Evolutionary conservation across 2,888 invertebrate species (phyloP).

Genomic region (Disparrhopalites patrizii): DNA sequence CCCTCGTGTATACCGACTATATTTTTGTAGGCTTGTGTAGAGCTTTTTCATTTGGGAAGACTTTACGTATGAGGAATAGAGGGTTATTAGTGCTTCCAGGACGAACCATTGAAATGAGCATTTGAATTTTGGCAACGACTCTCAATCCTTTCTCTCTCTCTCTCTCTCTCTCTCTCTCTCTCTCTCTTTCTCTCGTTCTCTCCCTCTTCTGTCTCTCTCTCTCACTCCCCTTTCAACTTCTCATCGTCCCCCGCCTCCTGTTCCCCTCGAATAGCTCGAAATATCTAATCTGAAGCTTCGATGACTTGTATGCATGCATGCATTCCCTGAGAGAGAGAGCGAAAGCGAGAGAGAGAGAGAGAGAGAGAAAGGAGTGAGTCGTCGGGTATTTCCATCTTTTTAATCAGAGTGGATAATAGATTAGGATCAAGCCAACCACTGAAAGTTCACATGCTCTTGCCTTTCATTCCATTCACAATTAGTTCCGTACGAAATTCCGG

Average conservation of each 20-base stretch:
- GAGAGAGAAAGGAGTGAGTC: no score
- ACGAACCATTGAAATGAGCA: slow-evolving; percentile 14
- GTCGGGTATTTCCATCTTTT: slow-evolving; percentile 26
- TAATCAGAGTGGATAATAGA: slow-evolving; percentile 20
- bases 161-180: no score
- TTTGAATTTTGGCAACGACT: slow-evolving; percentile 9
- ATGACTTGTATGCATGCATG: not conserved
- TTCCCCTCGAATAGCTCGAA: slow-evolving; percentile 7
- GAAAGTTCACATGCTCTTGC: slow-evolving; percentile 24
- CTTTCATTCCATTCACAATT: slow-evolving; percentile 11
- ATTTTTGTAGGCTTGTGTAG: no score
- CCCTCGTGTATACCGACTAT: no score
- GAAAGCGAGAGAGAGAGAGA: no score
- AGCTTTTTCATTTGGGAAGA: no score
- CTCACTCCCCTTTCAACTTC: no score
- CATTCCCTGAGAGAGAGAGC: no score
- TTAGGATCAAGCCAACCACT: slow-evolving; percentile 14
- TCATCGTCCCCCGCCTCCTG: not conserved
- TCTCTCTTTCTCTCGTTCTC: no score
- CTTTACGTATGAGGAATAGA: no score
- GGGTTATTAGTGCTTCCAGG: slow-evolving; percentile 7
- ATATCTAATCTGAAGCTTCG: not conserved
- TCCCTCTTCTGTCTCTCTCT: no score
- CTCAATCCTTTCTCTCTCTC: no score
- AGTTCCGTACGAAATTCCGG: slow-evolving; percentile 5